These are phyloP conservation scores for Progne subis DNA, from an alignment of 2,113 vertebrate genomes.

Conservation along the genomic window DNA sequence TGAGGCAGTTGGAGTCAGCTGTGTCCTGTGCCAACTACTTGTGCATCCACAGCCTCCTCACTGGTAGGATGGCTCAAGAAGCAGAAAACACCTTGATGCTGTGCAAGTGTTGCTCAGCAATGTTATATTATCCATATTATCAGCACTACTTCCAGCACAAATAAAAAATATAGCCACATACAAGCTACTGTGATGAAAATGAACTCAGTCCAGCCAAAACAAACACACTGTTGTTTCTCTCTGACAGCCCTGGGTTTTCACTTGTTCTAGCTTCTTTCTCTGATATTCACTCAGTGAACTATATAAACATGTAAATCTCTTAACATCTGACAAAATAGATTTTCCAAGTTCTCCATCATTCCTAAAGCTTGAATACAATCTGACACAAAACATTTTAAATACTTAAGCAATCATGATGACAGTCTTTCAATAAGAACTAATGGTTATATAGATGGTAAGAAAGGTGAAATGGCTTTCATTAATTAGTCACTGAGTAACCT, in stretches of 20 bases:
- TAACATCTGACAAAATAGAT: not conserved
- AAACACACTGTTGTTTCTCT: not conserved
- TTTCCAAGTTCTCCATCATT: not conserved
- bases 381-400: not conserved
- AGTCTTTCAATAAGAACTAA: not conserved
- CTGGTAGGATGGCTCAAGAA: not conserved
- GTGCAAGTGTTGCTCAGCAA: not conserved
- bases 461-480: not conserved
- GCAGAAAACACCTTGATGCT: not conserved
- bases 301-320: not conserved
- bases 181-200: not conserved
- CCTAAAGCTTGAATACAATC: not conserved
- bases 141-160: not conserved
- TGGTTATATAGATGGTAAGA: not conserved
- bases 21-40: not conserved
- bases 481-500: not conserved
- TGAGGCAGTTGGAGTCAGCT: not conserved
- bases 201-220: not conserved
- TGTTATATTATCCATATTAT: not conserved
- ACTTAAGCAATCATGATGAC: not conserved
- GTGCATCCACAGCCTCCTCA: not conserved
- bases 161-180: not conserved
- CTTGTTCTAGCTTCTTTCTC: not conserved
- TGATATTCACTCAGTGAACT: not conserved
- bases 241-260: not conserved